Percentiles rank a stretch among this genome's conserved stretches.
Conservation (phyloP, 2,113 vertebrate species). For the Pogonocichla stellata region DNA sequence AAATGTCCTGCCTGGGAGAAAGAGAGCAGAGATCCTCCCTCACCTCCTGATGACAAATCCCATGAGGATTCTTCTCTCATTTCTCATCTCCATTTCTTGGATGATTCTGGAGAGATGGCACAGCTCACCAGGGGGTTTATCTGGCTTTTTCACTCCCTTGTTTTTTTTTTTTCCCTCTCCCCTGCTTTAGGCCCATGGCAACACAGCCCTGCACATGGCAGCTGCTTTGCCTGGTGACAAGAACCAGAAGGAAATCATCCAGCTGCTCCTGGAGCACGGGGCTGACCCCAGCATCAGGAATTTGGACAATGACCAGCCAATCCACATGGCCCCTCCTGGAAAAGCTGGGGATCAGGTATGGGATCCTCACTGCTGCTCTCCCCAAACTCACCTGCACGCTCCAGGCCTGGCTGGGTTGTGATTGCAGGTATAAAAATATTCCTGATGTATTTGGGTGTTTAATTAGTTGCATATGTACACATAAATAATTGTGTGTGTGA, state of each 20-base stretch:
- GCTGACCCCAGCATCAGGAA: conserved; percentile 62
- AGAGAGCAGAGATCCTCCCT: background rate
- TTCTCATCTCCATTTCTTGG: background rate
- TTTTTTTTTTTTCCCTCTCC: background rate
- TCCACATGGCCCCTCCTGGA: conserved; percentile 63
- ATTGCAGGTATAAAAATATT: background rate
- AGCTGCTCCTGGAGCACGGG: conserved; percentile 57
- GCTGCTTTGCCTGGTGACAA: conserved; percentile 39
- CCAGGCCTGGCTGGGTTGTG: accelerated
- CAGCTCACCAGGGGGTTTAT: background rate
- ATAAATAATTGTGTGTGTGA: background rate
- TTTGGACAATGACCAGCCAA: conserved; percentile 62
- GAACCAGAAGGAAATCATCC: conserved; percentile 59
- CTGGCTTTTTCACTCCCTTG: too few species aligned
- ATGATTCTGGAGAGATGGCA: background rate
- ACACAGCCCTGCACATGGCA: conserved; percentile 70
- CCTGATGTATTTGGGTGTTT: background rate
- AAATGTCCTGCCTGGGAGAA: background rate
- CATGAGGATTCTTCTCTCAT: background rate
- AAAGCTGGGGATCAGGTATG: conserved; percentile 58
- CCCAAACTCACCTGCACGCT: background rate
- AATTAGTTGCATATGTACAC: accelerated
- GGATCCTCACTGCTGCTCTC: background rate
- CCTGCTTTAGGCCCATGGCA: conserved; percentile 53
- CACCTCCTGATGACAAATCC: background rate